Conservation (phyloP, 2,113 vertebrate genomes). For the Amia ocellicauda region DNA sequence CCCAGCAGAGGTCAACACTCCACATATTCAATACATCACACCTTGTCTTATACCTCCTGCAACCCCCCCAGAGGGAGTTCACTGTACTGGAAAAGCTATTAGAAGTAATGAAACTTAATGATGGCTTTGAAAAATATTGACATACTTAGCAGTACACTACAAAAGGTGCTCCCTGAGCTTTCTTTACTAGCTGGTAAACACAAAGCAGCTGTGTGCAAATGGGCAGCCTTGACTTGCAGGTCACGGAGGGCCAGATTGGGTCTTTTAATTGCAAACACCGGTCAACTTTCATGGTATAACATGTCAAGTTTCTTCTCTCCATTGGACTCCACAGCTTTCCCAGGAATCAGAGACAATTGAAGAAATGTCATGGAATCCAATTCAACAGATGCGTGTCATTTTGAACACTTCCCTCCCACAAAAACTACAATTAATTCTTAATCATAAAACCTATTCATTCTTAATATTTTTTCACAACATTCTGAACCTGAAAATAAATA, state of each 20-base stretch:
- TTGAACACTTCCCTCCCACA: no score
- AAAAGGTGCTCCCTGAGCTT: constrained; percentile 36
- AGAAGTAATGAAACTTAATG: constrained; percentile 59
- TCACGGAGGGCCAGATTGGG: constrained; percentile 39
- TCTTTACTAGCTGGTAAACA: constrained; percentile 56
- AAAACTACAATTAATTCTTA: no score
- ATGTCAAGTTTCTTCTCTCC: constrained; percentile 32
- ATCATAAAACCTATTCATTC: no score
- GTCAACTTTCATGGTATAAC: constrained; percentile 36
- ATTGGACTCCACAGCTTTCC: no score
- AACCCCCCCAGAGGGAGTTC: constrained; percentile 29
- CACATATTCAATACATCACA: constrained; percentile 16
- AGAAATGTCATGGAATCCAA: no score
- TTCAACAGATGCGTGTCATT: no score
- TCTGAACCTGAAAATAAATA: no score
- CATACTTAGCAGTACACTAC: constrained; percentile 40
- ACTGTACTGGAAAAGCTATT: constrained; percentile 42
- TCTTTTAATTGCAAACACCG: constrained; percentile 43
- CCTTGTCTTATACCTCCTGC: constrained; percentile 16
- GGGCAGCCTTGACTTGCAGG: constrained; percentile 52
- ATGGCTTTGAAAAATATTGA: constrained; percentile 41
- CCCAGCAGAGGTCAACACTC: neutral
- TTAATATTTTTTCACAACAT: no score
- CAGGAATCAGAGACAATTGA: no score
- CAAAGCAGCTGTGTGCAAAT: constrained; percentile 42